These are phyloP conservation scores for Rhagonycha lutea DNA, from an alignment of 2,888 invertebrate species.

Conservation along the genomic window DNA sequence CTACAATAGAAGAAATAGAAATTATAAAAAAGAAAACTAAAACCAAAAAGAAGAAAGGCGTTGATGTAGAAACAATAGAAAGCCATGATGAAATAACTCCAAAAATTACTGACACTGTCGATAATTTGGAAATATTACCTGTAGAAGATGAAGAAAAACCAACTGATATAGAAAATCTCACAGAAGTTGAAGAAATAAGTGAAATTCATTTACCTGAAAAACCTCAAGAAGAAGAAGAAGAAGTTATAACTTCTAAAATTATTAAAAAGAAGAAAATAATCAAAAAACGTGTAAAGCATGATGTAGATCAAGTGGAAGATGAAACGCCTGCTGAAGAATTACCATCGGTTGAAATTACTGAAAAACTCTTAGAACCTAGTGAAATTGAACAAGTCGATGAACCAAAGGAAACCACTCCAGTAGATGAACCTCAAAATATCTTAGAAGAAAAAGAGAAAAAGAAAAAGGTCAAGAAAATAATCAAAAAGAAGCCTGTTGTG, in stretches of 20 bases:
- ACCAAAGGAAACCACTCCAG: slow-evolving; percentile 43
- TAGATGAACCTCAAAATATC: slow-evolving; percentile 28
- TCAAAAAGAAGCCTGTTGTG: slow-evolving; percentile 14
- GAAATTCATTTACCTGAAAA: slow-evolving; percentile 37
- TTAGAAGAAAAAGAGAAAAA: slow-evolving; percentile 24
- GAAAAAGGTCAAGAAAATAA: slow-evolving; percentile 20
- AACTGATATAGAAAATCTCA: slow-evolving; percentile 45
- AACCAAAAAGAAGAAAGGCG: not conserved
- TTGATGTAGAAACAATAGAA: slow-evolving; percentile 42
- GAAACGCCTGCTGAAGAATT: slow-evolving; percentile 36
- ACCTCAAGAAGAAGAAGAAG: slow-evolving; percentile 34
- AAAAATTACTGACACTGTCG: slow-evolving; percentile 38
- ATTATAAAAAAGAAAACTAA: not conserved
- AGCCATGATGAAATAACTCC: slow-evolving; percentile 46
- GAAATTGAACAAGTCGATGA: slow-evolving; percentile 35
- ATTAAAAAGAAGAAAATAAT: slow-evolving; percentile 42
- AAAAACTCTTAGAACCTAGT: slow-evolving; percentile 40
- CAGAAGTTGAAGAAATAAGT: slow-evolving; percentile 44
- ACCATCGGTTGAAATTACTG: not conserved
- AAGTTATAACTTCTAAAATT: slow-evolving; percentile 40
- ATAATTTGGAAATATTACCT: slow-evolving; percentile 38
- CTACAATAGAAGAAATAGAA: not conserved
- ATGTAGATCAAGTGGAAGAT: slow-evolving; percentile 44
- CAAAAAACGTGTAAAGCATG: slow-evolving; percentile 33
- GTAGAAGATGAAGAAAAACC: slow-evolving; percentile 40